These are phyloP conservation scores for Vidua chalybeata DNA, from an alignment of 2,113 vertebrate genomes.

Conservation along the genomic window DNA sequence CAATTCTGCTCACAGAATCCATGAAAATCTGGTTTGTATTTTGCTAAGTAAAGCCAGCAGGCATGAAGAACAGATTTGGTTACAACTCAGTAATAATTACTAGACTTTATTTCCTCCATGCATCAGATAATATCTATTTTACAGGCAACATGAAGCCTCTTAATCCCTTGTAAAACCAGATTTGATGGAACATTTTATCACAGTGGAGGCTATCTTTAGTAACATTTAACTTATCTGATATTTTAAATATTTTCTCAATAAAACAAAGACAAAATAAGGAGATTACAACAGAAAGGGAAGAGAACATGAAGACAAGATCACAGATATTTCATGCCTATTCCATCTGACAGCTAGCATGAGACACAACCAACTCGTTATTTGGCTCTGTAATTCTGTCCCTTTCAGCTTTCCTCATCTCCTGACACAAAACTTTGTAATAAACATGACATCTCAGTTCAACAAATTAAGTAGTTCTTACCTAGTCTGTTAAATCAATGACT, in stretches of 20 bases:
- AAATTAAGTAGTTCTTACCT: not conserved
- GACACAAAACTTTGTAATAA: not conserved
- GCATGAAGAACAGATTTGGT: not conserved
- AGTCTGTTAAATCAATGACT: not conserved
- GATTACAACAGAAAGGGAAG: not conserved
- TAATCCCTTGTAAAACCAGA: conserved; percentile 4
- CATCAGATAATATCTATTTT: not conserved
- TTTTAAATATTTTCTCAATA: not conserved
- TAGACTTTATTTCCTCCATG: not conserved
- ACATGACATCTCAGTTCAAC: not conserved
- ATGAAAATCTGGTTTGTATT: not conserved
- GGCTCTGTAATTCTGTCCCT: not conserved
- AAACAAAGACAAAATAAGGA: not conserved
- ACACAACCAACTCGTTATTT: not conserved
- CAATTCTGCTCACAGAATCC: not conserved
- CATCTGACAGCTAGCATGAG: not conserved
- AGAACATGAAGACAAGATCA: not conserved
- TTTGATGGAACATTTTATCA: not conserved
- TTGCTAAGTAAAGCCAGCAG: not conserved
- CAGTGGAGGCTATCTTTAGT: not conserved
- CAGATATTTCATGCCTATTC: not conserved
- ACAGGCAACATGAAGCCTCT: not conserved
- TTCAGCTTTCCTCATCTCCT: not conserved
- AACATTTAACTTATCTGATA: not conserved
- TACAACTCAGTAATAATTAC: not conserved